Evolutionary conservation across 1,140 invertebrate genomes (phyloP).

Genomic region (Brachionus plicatilis): DNA sequence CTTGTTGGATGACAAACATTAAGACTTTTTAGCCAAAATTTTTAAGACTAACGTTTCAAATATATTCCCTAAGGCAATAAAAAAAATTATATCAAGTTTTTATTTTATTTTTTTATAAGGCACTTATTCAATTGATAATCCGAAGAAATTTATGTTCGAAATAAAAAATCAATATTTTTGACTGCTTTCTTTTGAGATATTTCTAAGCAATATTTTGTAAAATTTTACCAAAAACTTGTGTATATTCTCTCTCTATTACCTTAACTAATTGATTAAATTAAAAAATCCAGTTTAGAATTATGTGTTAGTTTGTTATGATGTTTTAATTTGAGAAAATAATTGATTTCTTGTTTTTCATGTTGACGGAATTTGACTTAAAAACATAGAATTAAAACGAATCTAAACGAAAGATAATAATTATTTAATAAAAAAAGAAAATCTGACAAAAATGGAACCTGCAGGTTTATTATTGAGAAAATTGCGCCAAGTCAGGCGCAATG

Average conservation of each 20-base stretch:
- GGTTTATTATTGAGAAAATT: conserved; percentile 5
- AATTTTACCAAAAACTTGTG: neutral
- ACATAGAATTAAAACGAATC: neutral
- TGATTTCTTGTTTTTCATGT: neutral
- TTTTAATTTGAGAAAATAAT: neutral
- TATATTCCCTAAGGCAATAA: neutral
- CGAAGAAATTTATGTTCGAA: neutral
- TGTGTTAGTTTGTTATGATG: neutral
- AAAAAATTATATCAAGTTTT: neutral
- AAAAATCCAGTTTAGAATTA: neutral
- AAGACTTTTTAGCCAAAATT: neutral
- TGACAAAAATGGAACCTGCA: neutral
- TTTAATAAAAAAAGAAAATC: neutral
- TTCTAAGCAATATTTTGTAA: neutral
- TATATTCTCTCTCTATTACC: neutral
- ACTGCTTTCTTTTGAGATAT: neutral
- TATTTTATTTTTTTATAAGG: neutral
- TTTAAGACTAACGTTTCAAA: neutral
- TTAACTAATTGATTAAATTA: too few species aligned
- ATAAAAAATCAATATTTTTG: neutral
- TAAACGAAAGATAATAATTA: neutral
- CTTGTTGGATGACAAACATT: neutral
- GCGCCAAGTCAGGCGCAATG: neutral
- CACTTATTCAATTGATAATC: neutral
- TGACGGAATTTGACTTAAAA: neutral